Evolutionary conservation across 2,888 invertebrate genomes (phyloP), one percentile per base, ranked within the genome.

Genomic region (Melangyna quadrimaculata): DNA sequence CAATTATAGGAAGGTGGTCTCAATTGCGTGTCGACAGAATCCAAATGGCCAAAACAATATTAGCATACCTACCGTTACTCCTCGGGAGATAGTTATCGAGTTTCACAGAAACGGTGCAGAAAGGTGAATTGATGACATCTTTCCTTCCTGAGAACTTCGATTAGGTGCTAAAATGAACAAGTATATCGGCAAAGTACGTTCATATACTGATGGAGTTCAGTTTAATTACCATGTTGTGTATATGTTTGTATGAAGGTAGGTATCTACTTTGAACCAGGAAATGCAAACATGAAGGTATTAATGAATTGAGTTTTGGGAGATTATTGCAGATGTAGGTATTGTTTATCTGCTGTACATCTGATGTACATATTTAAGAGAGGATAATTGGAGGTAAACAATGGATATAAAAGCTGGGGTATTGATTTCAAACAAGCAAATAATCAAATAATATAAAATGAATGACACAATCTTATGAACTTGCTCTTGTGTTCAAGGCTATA

Each of bases 41-140:
- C 57, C 37, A 51, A 81, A 75, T 71, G 55, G 29, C n/a, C 63
- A 35, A 69, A 70, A 63, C 75, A 63, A 29, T 55, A 80, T 80
- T 80, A 75, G 55, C 74, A 80, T 75, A 71, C n/a, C 40, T 40
- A n/a, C 14, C 29, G 35, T 2, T 5, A 2, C 70, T 74, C 14
- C n/a, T 55, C 19, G 55, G n/a, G 19, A 74, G 80, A 75, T 75
- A 40, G 32, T 67, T 65, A 81, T 75, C 81, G 75, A 35, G 37
- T 51, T 71, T 53, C 24, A 48, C 40, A 75, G 65, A 48, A 71
- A 59, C 32, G 48, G 40, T 75, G 71, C 69, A 75, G 81, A 81
- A 81, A 81, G 65, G 75, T 81, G 71, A 71, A 81, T 65, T 72
- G 61, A 77, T 77, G 67, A 43, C 57, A 57, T 72, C 57, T 51